These are phyloP conservation scores for Falco concolor DNA, from an alignment of 2,797 vertebrate genomes.

Conservation along the genomic window DNA sequence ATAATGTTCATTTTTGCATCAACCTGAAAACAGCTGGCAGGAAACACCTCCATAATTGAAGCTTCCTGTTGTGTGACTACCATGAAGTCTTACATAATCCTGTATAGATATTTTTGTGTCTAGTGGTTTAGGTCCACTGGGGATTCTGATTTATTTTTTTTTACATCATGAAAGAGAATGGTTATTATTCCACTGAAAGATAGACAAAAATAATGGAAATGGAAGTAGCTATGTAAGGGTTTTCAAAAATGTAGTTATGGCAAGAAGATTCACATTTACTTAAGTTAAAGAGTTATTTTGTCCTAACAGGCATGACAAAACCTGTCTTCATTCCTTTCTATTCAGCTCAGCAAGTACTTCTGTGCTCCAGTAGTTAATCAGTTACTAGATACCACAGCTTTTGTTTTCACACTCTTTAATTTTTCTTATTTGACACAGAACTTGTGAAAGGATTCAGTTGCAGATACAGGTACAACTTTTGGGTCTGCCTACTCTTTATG, in stretches of 20 bases:
- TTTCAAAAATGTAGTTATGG: conserved; percentile 39
- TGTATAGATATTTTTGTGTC: background rate
- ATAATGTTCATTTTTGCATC: conserved; percentile 25
- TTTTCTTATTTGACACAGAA: conserved; percentile 66
- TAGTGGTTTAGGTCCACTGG: background rate
- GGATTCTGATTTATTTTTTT: background rate
- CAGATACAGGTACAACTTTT: background rate
- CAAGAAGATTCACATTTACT: conserved; percentile 63
- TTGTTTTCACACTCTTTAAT: conserved; percentile 70
- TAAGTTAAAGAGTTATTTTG: conserved; percentile 70
- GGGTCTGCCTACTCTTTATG: background rate
- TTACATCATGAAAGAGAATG: background rate
- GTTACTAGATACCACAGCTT: conserved; percentile 76
- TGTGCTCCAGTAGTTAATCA: conserved; percentile 77
- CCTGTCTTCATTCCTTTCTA: conserved; percentile 83
- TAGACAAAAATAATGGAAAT: background rate
- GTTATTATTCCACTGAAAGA: background rate
- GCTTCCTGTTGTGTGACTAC: conserved; percentile 18
- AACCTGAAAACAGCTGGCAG: background rate
- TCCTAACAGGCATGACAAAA: conserved; percentile 79
- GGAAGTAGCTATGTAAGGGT: background rate
- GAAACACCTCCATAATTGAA: background rate
- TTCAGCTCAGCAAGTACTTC: conserved; percentile 75
- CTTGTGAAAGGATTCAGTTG: conserved; percentile 46
- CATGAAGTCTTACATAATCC: background rate